phyloP scores from a whole-genome alignment of 2,797 vertebrate genomes.

The Girardinus metallicus region DNA sequence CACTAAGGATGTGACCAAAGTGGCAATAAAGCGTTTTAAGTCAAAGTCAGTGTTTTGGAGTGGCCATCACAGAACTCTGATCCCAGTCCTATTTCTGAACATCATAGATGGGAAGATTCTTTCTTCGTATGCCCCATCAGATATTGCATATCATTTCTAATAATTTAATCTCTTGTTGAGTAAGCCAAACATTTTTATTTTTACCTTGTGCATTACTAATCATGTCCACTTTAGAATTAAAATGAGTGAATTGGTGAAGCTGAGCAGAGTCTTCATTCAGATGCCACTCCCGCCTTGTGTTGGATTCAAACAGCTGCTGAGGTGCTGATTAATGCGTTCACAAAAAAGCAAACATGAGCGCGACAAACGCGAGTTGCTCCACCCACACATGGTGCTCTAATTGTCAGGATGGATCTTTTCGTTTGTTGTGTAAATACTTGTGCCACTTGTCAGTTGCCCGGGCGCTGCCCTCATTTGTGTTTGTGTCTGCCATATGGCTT shows the following conservation, averaged over 20 bases:
- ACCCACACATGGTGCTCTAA: constrained; percentile 19
- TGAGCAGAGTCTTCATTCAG: not conserved
- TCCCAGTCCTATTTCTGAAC: not conserved
- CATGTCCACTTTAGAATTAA: not conserved
- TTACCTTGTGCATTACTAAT: not conserved
- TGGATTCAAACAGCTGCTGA: constrained; percentile 30
- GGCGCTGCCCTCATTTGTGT: constrained; percentile 46
- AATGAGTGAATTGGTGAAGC: not conserved
- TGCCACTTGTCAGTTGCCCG: constrained; percentile 37
- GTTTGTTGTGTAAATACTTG: constrained; percentile 42
- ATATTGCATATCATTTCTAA: not conserved
- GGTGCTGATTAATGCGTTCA: constrained; percentile 42
- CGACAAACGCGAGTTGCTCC: constrained; percentile 13
- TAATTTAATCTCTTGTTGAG: not conserved
- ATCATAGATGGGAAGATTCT: not conserved
- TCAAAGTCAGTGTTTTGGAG: too few species aligned
- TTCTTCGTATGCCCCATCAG: not conserved
- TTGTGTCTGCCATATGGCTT: constrained; percentile 58
- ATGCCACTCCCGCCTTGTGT: not conserved
- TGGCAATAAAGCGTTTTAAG: not conserved
- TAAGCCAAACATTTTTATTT: not conserved
- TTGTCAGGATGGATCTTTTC: constrained; percentile 35
- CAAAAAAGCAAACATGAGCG: constrained; percentile 33
- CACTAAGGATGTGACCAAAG: not conserved
- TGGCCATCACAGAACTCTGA: not conserved